Base-by-base conservation (phyloP, 2,888 invertebrate species). In the Emmelina monodactyla region DNA sequence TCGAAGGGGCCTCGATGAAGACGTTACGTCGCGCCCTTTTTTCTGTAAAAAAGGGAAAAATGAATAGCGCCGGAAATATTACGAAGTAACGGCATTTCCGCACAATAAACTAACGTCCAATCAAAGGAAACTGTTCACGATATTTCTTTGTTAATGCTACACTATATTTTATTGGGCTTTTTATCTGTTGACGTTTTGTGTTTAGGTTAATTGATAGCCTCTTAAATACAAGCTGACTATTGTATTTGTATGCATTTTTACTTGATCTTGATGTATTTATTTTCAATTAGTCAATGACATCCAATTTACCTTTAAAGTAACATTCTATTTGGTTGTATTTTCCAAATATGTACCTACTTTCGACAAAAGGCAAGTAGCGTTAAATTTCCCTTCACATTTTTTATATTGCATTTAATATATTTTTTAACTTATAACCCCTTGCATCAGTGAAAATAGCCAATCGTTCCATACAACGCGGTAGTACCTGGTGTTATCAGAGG, bases 61-160 rank as follows among this genome's bases (percentile, higher is more conserved):
- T 71, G 76, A 73, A 78, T 67, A 68, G 67, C 62, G 59, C 60
- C 79, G 81, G 81, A 81, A 78, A 79, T 80, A 80, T 81, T 80
- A 80, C 70, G 53, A 59, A 70, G 68, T 72, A 75, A 75, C 76
- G 70, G 72, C 68, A 69, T 80, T 81, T 81, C 81, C 80, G 80
- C 75, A 63, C 80, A 69, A 81, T 81, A 81, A 80, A 80, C 79
- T 69, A 70, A 64, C 66, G 67, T 62, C 76, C 71, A 81, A 80
- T 81, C 80, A 79, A 78, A 78, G 69, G 72, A 71, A 69, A 59
- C 39, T 41, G 52, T 55, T 61, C 51, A n/a, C n/a, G 70, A 67
- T 72, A 72, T 73, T 68, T 76, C 72, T 76, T 65, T 75, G 68
- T 75, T 76, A 78, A 70, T 73, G 66, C 62, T 64, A 65, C 68